Conservation (phyloP, 2,113 vertebrate genomes). For the Hemiprocne comata region DNA sequence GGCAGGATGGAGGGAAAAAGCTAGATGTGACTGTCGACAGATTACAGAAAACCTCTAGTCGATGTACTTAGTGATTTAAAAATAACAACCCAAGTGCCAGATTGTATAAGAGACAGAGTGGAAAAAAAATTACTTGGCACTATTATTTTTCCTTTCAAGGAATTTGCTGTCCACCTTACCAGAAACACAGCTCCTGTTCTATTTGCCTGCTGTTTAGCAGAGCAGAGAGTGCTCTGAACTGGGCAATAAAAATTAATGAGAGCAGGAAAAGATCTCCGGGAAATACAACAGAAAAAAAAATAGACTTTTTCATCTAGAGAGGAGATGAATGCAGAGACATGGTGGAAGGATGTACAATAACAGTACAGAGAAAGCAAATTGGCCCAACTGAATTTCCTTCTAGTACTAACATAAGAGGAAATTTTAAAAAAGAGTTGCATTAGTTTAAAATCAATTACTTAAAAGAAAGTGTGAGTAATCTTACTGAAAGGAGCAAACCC, state of each 20-base stretch:
- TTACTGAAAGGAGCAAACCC: background rate
- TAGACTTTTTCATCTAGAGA: background rate
- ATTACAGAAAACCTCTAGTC: background rate
- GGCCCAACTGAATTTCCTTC: background rate
- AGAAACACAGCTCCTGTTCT: background rate
- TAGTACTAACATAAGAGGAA: background rate
- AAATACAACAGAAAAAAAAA: background rate
- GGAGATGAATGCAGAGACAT: background rate
- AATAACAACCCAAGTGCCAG: background rate
- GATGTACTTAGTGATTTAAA: background rate
- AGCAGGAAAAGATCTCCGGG: background rate
- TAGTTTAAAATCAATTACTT: background rate
- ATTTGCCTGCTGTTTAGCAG: background rate
- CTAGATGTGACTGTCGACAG: background rate
- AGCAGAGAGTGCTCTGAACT: background rate
- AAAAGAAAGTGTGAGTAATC: background rate
- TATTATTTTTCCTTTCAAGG: constrained; percentile 4
- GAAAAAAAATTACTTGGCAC: background rate
- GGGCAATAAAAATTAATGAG: constrained; percentile 22
- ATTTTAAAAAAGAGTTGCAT: constrained; percentile 18
- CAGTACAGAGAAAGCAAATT: background rate
- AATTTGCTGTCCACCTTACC: background rate
- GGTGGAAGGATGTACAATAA: background rate
- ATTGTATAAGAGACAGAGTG: background rate
- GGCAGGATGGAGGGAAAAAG: background rate